Percentiles rank a stretch among this genome's conserved stretches.
phyloP scores from a whole-genome alignment of 2,113 vertebrate genomes.

The Callospermophilus lateralis region DNA sequence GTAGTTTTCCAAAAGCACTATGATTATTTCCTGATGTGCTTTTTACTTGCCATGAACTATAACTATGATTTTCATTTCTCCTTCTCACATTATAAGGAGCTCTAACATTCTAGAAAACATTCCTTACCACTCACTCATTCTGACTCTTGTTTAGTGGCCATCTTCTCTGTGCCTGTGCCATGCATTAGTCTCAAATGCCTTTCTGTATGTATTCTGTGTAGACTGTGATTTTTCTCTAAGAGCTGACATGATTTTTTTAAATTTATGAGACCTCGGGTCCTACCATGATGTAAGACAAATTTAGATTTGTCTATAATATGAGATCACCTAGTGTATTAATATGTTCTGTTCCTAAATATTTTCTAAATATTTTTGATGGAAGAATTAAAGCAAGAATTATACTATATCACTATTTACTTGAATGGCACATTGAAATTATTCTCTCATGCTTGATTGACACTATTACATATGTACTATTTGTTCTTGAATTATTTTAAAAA shows the following conservation, averaged over 20 bases:
- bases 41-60: neutral
- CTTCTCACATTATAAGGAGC: neutral
- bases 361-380: neutral
- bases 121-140: neutral
- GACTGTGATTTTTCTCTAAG: neutral
- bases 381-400: neutral
- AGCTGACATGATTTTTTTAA: neutral
- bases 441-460: neutral
- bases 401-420: neutral
- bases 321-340: neutral
- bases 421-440: neutral
- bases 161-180: neutral
- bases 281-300: no score
- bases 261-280: neutral
- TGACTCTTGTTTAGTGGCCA: neutral
- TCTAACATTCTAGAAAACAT: neutral
- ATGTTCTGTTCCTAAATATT: neutral
- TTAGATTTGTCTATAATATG: neutral
- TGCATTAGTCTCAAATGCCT: neutral
- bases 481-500: neutral
- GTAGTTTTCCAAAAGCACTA: neutral
- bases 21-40: neutral
- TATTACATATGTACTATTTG: neutral
- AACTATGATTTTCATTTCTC: neutral
- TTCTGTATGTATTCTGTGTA: neutral